Conservation (phyloP, 2,113 vertebrate species). For the Cepphus grylle region DNA sequence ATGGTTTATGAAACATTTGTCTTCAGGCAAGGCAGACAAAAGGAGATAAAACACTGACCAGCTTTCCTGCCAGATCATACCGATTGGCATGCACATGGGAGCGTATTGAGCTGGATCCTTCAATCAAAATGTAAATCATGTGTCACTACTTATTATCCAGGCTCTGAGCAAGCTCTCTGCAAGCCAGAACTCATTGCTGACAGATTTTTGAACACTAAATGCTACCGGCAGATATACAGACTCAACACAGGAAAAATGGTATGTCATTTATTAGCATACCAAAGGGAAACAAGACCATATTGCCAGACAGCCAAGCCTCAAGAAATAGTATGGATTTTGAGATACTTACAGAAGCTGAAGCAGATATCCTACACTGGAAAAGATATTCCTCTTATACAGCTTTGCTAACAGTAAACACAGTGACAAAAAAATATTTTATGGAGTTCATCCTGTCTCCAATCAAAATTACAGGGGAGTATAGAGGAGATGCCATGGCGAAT, state of each 20-base stretch:
- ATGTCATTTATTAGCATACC: background rate
- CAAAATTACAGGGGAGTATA: background rate
- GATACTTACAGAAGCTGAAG: background rate
- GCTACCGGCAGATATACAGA: background rate
- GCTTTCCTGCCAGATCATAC: background rate
- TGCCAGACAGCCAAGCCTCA: background rate
- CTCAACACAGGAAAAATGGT: background rate
- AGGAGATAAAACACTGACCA: background rate
- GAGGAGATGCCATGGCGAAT: background rate
- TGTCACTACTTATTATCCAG: constrained; percentile 30
- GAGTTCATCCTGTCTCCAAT: background rate
- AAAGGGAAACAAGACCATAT: background rate
- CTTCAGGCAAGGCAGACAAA: background rate
- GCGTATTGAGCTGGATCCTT: constrained; percentile 4
- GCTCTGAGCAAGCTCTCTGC: background rate
- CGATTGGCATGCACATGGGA: background rate
- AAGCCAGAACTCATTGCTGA: background rate
- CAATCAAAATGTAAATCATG: constrained; percentile 35
- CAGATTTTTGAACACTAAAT: constrained; percentile 28
- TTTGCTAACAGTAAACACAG: background rate
- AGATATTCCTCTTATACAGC: background rate
- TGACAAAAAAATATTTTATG: background rate
- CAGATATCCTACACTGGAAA: background rate
- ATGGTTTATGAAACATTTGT: constrained; percentile 26
- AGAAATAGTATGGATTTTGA: background rate